Evolutionary conservation across 2,113 vertebrate species (phyloP).

Genomic region (Proteles cristata): DNA sequence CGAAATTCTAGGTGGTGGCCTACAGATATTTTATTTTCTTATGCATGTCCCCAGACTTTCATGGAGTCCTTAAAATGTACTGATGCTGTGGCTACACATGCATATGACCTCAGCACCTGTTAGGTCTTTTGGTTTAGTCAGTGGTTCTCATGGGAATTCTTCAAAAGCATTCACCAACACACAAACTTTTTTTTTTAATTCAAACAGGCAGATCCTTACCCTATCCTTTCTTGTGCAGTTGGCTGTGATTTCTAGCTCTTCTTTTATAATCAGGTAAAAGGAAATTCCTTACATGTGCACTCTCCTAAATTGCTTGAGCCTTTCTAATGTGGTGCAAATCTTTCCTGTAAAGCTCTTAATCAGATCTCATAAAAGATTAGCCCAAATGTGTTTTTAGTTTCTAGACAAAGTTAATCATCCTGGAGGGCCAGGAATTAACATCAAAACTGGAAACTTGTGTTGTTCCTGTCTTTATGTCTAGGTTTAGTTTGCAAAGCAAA

Average conservation of each 20-base stretch:
- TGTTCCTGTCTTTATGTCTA: background rate
- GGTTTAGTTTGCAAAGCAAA: constrained; percentile 26
- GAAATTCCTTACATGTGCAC: background rate
- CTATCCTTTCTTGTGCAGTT: background rate
- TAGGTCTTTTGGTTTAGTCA: background rate
- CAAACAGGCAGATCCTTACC: background rate
- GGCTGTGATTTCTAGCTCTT: background rate
- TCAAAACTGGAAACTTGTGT: background rate
- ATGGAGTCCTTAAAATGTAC: background rate
- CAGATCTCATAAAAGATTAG: constrained; percentile 80
- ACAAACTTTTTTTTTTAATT: background rate
- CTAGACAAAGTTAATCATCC: constrained; percentile 73
- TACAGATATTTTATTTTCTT: background rate
- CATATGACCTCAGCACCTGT: background rate
- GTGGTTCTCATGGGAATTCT: background rate
- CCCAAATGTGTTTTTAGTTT: constrained; percentile 75
- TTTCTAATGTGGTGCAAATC: constrained; percentile 64
- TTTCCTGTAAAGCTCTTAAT: constrained; percentile 73
- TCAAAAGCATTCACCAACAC: background rate
- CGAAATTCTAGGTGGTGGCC: background rate
- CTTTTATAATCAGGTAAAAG: background rate
- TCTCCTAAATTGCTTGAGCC: background rate
- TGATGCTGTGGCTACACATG: background rate
- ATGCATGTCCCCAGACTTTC: background rate
- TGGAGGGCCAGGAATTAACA: background rate